Percentiles rank a stretch among this genome's conserved stretches.
Evolutionary conservation across 2,888 invertebrate genomes (phyloP).

Genomic region (Chaetoderma sp.): DNA sequence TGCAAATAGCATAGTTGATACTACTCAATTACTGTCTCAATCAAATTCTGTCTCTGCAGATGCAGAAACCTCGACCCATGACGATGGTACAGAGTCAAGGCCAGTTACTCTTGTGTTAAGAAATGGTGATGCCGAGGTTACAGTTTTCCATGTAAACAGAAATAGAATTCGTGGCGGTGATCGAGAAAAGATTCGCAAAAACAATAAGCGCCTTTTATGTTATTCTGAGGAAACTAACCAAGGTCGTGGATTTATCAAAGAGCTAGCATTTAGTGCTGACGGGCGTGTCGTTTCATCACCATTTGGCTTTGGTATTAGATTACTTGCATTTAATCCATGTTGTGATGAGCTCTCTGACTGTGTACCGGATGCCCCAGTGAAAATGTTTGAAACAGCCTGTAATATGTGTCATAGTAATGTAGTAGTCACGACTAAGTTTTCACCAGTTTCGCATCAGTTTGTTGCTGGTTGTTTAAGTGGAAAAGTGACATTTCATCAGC

Average conservation of each 20-base stretch:
- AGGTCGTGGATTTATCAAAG: conserved; percentile 92
- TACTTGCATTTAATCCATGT: conserved; percentile 82
- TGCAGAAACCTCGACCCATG: neutral
- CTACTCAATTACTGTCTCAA: neutral
- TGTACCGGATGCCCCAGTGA: conserved; percentile 72
- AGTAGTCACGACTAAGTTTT: conserved; percentile 91
- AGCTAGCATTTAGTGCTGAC: conserved; percentile 89
- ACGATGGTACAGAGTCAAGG: neutral
- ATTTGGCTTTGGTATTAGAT: conserved; percentile 86
- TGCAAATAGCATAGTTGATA: conserved; percentile 1
- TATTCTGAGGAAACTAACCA: conserved; percentile 88
- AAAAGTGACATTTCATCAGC: conserved; percentile 90
- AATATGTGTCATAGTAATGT: conserved; percentile 84
- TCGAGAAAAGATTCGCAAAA: conserved; percentile 74
- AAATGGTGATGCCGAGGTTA: too few species aligned
- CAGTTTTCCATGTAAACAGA: too few species aligned
- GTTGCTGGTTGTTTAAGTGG: conserved; percentile 93
- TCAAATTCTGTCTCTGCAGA: neutral
- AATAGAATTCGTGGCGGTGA: too few species aligned
- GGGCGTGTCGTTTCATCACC: conserved; percentile 92
- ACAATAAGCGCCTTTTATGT: conserved; percentile 83
- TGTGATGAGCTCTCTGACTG: conserved; percentile 84
- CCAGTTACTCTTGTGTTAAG: too few species aligned
- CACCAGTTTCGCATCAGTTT: conserved; percentile 85
- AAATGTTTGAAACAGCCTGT: conserved; percentile 77